These are phyloP conservation scores for Trichonephila clavipes DNA, from an alignment of 1,140 invertebrate genomes.

Conservation along the genomic window DNA sequence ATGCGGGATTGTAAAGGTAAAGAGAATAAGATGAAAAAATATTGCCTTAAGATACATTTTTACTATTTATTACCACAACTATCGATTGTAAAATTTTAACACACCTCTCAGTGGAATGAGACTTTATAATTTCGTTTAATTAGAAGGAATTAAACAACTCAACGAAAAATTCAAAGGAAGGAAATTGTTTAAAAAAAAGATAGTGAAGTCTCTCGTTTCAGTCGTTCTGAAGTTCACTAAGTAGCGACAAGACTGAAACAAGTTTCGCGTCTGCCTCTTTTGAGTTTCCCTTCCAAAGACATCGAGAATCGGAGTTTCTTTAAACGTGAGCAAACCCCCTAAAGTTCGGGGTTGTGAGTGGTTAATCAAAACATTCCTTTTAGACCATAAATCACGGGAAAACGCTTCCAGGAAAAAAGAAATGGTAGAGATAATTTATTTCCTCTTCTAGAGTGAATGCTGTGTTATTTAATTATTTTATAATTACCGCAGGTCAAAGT, in stretches of 20 bases:
- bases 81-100: too few relatives aligned
- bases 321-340: slow-evolving; percentile 46
- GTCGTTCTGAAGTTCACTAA: not conserved
- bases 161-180: not conserved
- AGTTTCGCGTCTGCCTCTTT: slow-evolving; percentile 60
- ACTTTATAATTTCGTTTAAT: too few relatives aligned
- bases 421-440: slow-evolving; percentile 37
- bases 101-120: too few relatives aligned
- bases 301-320: slow-evolving; percentile 58
- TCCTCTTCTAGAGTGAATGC: not conserved
- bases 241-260: slow-evolving; percentile 54
- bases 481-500: slow-evolving; percentile 44
- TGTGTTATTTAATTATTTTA: slow-evolving; percentile 57
- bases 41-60: too few relatives aligned
- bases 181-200: not conserved
- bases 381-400: slow-evolving; percentile 52
- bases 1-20: too few relatives aligned
- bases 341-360: slow-evolving; percentile 4
- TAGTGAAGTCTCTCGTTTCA: not conserved
- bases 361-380: slow-evolving; percentile 58
- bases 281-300: slow-evolving; percentile 44
- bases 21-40: too few relatives aligned
- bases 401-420: not conserved
- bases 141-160: too few relatives aligned
- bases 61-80: too few relatives aligned